Evolutionary conservation across 35 echinoderm and acorn worm species (phyloP).

Genomic region (Ophiothrix spiculata): DNA sequence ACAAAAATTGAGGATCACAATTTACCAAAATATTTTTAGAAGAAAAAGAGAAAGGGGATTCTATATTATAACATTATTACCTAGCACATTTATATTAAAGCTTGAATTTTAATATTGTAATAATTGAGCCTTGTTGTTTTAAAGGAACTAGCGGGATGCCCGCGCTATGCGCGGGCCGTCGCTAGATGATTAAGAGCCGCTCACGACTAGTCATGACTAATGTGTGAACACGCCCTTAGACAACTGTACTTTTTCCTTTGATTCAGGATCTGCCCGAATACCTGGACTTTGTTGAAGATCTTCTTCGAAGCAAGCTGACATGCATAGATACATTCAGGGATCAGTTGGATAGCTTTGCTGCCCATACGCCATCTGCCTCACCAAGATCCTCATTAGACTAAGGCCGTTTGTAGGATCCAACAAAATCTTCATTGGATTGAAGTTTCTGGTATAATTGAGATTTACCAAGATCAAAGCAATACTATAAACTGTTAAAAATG

Average conservation of each 20-base stretch:
- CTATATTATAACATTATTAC: neutral
- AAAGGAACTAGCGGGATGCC: too few species aligned
- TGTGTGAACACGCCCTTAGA: too few species aligned
- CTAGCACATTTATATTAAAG: neutral
- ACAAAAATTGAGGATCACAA: neutral
- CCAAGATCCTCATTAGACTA: slow-evolving; percentile 11
- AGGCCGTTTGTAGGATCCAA: too few species aligned
- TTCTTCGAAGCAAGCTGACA: slow-evolving; percentile 39
- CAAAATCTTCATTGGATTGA: too few species aligned
- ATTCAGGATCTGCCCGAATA: slow-evolving; percentile 38
- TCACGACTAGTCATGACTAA: too few species aligned
- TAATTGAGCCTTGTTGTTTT: too few species aligned
- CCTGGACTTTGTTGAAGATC: slow-evolving; percentile 20
- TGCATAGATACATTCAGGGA: slow-evolving; percentile 55
- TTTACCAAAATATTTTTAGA: neutral
- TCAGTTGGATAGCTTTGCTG: slow-evolving; percentile 35
- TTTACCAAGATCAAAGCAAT: too few species aligned
- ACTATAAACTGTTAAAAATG: too few species aligned
- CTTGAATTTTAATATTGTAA: too few species aligned
- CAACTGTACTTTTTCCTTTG: neutral
- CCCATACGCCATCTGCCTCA: slow-evolving; percentile 3
- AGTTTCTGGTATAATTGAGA: too few species aligned
- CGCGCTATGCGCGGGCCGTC: too few species aligned
- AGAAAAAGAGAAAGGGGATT: neutral
- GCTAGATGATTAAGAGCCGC: too few species aligned